Conservation (phyloP, 2,888 invertebrate genomes). For the Chrysopilus asiliformis region DNA sequence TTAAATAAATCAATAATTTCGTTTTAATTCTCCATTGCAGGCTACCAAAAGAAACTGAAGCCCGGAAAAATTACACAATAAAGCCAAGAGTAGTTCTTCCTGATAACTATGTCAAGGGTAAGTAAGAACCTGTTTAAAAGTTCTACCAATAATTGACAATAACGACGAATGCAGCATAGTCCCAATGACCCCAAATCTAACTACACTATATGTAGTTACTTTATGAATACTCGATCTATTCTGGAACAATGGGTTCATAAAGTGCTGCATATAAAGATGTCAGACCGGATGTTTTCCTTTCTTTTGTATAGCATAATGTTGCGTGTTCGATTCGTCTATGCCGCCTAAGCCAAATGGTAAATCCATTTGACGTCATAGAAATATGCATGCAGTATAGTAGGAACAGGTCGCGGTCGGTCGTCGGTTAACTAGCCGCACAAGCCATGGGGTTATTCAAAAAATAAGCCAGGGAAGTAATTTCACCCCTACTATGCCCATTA, state of each 20-base stretch:
- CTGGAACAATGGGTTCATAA: background rate
- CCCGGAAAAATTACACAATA: constrained; percentile 46
- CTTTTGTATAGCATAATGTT: constrained; percentile 15
- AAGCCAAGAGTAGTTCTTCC: constrained; percentile 56
- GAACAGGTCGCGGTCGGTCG: too few species aligned
- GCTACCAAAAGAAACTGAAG: constrained; percentile 33
- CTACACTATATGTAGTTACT: background rate
- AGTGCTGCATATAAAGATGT: constrained; percentile 5
- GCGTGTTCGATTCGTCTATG: too few species aligned
- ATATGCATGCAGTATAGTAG: constrained; percentile 10
- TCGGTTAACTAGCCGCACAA: too few species aligned
- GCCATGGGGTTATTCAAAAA: too few species aligned
- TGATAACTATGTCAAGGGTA: constrained; percentile 65
- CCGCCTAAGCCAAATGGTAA: too few species aligned
- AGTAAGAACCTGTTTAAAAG: too few species aligned
- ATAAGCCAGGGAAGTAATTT: too few species aligned
- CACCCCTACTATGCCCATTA: too few species aligned
- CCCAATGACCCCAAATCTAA: too few species aligned
- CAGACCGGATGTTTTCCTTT: constrained; percentile 4
- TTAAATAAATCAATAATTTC: background rate
- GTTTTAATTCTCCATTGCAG: constrained; percentile 16
- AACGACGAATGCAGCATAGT: too few species aligned
- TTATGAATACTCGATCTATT: background rate
- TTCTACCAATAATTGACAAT: too few species aligned
- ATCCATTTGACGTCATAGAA: constrained; percentile 15